Percentiles rank a stretch among this genome's conserved stretches.
phyloP scores from a whole-genome alignment of 2,888 invertebrate species.

The Cabera pusaria region DNA sequence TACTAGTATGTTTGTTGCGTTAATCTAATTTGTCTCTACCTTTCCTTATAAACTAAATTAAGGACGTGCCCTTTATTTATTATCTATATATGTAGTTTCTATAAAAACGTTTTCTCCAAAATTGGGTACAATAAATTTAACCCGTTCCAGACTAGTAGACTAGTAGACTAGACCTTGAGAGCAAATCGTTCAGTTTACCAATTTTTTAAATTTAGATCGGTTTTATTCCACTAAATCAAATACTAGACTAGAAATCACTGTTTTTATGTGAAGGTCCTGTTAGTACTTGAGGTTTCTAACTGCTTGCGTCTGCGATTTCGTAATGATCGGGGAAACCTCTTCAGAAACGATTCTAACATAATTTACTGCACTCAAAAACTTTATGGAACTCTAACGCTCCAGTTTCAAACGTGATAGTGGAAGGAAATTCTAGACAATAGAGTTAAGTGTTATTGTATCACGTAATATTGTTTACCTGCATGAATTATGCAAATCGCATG shows the following conservation, averaged over 20 bases:
- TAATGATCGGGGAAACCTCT: constrained; percentile 33
- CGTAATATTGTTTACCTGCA: neutral
- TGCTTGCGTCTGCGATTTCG: constrained; percentile 26
- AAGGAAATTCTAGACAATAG: constrained; percentile 2
- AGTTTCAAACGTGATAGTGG: constrained; percentile 8
- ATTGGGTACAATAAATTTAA: too few relatives aligned
- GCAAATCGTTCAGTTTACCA: too few relatives aligned
- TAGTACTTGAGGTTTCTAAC: constrained; percentile 23
- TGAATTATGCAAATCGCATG: constrained; percentile 3
- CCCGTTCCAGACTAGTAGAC: too few relatives aligned
- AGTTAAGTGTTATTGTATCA: constrained; percentile 1
- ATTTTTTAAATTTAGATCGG: too few relatives aligned
- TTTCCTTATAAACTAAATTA: too few relatives aligned
- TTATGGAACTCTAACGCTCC: constrained; percentile 21
- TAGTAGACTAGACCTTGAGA: too few relatives aligned
- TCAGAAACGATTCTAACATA: constrained; percentile 25
- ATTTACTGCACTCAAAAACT: constrained; percentile 37
- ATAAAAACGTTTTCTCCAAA: too few relatives aligned
- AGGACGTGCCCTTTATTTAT: too few relatives aligned
- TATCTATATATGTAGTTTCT: too few relatives aligned
- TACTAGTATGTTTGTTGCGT: too few relatives aligned
- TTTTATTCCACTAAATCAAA: too few relatives aligned
- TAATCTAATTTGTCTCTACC: constrained; percentile 6
- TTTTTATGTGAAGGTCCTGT: constrained; percentile 4
- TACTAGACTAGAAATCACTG: too few relatives aligned